A percentile compares a stretch with the other conserved stretches of the same genome.
phyloP scores from a whole-genome alignment of 2,113 vertebrate species.

The Spea bombifrons region DNA sequence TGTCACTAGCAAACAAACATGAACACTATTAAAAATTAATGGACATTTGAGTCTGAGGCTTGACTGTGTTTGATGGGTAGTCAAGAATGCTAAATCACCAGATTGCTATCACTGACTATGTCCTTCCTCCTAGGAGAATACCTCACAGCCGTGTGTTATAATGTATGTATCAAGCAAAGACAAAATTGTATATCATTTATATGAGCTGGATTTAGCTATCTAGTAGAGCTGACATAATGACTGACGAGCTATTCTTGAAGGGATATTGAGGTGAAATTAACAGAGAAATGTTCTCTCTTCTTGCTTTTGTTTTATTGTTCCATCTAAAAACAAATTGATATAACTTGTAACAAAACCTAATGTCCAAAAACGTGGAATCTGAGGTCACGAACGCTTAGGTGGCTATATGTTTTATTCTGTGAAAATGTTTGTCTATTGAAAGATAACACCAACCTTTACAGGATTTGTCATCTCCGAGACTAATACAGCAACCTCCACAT shows the following conservation, averaged over 20 bases:
- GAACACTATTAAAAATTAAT: constrained; percentile 69
- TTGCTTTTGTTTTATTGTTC: background rate
- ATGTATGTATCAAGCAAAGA: constrained; percentile 53
- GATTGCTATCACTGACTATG: constrained; percentile 44
- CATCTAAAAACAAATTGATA: background rate
- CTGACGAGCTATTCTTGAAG: background rate
- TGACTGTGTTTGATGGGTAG: constrained; percentile 59
- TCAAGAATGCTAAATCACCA: constrained; percentile 49
- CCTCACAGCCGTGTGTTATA: constrained; percentile 34
- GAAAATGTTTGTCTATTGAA: too few species aligned
- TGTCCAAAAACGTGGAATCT: too few species aligned
- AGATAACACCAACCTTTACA: too few species aligned
- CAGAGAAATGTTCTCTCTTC: constrained; percentile 1
- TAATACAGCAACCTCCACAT: too few species aligned
- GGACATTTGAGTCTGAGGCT: constrained; percentile 59
- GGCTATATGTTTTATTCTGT: too few species aligned
- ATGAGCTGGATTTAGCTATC: constrained; percentile 42
- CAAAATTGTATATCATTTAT: constrained; percentile 54
- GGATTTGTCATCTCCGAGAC: too few species aligned
- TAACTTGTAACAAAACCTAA: too few species aligned
- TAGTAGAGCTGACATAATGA: constrained; percentile 23
- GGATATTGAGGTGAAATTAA: constrained; percentile 18
- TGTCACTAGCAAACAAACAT: constrained; percentile 69
- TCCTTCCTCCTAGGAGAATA: constrained; percentile 27
- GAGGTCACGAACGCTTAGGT: too few species aligned